Percentiles rank a stretch among this genome's conserved stretches.
Evolutionary conservation across 1,140 invertebrate genomes (phyloP).

Genomic region (Protaetia brevitarsis): DNA sequence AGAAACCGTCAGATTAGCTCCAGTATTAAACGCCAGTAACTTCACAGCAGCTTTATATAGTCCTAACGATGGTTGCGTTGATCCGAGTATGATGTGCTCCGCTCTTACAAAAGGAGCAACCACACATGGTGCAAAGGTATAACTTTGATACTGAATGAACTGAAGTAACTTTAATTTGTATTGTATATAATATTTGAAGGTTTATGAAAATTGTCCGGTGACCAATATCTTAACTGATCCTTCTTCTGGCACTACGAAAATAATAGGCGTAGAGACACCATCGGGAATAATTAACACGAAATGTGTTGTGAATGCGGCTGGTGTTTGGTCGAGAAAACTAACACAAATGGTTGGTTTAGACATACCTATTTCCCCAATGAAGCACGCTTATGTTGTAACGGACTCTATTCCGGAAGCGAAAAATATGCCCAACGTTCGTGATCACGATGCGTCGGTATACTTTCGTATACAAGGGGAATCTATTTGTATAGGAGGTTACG

Average conservation of each 20-base stretch:
- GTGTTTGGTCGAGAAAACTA: conserved; percentile 76
- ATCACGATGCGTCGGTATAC: conserved; percentile 82
- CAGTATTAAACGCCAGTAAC: conserved; percentile 69
- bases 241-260: conserved; percentile 54
- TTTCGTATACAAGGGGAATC: conserved; percentile 79
- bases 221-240: conserved; percentile 57
- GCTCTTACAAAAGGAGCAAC: conserved; percentile 70
- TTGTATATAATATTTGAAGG: too few species aligned
- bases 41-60: conserved; percentile 75
- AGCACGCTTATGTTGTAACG: conserved; percentile 84
- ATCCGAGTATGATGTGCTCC: conserved; percentile 75
- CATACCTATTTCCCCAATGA: conserved; percentile 77
- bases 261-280: conserved; percentile 72
- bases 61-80: conserved; percentile 77
- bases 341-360: conserved; percentile 67
- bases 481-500: conserved; percentile 83
- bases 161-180: too few species aligned
- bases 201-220: conserved; percentile 75
- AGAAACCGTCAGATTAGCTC: conserved; percentile 76
- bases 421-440: conserved; percentile 75
- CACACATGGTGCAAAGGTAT: conserved; percentile 67
- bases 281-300: conserved; percentile 70
- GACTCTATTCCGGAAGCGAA: conserved; percentile 71
- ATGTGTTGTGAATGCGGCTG: conserved; percentile 72
- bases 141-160: not conserved